Percentiles rank a stretch among this genome's conserved stretches.
Evolutionary conservation across 2,113 vertebrate species (phyloP).

Genomic region (Hypocryptadius cinnamomeus): DNA sequence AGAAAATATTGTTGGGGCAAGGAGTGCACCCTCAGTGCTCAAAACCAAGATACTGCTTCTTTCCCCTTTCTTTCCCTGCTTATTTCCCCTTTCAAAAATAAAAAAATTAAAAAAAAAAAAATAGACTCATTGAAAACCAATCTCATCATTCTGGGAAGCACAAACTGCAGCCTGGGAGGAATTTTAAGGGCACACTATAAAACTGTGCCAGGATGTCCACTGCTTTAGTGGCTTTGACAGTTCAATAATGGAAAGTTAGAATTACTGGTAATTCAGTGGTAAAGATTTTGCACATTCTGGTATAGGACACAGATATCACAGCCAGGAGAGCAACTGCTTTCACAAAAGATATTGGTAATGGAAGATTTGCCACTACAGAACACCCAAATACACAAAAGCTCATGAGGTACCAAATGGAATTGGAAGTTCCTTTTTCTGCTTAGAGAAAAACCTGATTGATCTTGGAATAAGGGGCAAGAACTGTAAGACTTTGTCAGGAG

Average conservation of each 20-base stretch:
- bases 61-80: not conserved
- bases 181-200: not conserved
- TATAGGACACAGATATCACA: not conserved
- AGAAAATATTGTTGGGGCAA: not conserved
- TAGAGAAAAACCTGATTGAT: not conserved
- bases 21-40: not conserved
- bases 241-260: not conserved
- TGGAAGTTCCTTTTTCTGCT: not conserved
- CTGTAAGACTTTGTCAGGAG: not conserved
- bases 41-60: not conserved
- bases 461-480: not conserved
- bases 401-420: not conserved
- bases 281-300: not conserved
- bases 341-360: not conserved
- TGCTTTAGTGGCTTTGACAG: not conserved
- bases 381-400: not conserved
- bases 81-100: not conserved
- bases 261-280: not conserved
- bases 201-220: not conserved
- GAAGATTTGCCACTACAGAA: not conserved
- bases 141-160: not conserved
- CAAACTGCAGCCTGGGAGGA: not conserved
- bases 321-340: not conserved
- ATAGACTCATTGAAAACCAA: not conserved
- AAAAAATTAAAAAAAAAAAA: not conserved